A percentile compares a stretch with the other conserved stretches of the same genome.
These are phyloP conservation scores for Acanthis flammea DNA, from an alignment of 2,797 vertebrate species.

Conservation along the genomic window DNA sequence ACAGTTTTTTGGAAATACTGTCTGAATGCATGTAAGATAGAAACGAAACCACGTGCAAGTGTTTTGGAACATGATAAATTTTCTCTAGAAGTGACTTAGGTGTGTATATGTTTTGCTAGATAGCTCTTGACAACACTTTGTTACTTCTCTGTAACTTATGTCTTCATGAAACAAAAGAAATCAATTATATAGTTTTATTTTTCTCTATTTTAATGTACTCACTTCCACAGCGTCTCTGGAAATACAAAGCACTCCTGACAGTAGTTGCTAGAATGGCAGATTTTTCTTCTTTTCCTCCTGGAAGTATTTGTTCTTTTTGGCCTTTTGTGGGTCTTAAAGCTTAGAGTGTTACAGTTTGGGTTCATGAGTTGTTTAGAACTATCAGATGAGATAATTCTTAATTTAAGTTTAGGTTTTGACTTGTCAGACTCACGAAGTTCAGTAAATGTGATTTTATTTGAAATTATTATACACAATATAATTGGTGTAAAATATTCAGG, in stretches of 20 bases:
- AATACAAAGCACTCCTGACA: background rate
- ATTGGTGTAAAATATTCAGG: background rate
- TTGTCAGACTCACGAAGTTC: background rate
- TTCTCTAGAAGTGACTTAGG: background rate
- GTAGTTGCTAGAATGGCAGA: background rate
- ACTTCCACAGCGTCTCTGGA: background rate
- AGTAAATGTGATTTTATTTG: background rate
- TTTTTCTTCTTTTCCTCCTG: background rate
- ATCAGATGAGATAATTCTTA: background rate
- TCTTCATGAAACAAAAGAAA: background rate
- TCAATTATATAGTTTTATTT: background rate
- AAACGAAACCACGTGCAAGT: accelerated
- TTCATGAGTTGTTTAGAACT: background rate
- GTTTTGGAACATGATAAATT: background rate
- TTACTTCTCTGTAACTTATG: background rate
- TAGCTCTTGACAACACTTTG: background rate
- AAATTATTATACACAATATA: background rate
- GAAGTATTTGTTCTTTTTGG: background rate
- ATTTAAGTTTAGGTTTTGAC: background rate
- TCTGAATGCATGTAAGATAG: background rate
- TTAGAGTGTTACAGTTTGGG: background rate
- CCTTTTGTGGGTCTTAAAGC: background rate
- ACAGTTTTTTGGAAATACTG: background rate
- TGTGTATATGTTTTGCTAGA: background rate
- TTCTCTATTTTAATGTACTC: background rate